Conservation (phyloP, 2,888 invertebrate genomes). For the Anthrax anthrax region DNA sequence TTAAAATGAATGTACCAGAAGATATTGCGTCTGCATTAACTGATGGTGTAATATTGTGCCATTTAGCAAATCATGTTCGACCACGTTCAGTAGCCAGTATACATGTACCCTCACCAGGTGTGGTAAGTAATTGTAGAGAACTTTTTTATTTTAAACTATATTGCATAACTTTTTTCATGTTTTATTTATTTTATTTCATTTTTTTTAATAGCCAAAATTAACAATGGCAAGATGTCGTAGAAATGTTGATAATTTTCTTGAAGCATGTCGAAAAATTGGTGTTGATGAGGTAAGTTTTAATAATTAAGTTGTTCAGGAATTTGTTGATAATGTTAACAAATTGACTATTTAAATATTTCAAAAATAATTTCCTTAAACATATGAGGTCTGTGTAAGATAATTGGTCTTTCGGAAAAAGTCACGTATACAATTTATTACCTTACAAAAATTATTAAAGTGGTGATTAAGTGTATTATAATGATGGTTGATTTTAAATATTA, state of each 20-base stretch:
- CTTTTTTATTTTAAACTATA: neutral
- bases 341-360: no score
- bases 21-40: conserved; percentile 71
- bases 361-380: no score
- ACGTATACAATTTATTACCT: no score
- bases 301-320: no score
- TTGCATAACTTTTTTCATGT: no score
- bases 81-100: conserved; percentile 86
- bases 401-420: no score
- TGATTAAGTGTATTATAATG: no score
- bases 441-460: no score
- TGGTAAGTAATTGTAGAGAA: conserved; percentile 43
- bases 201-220: conserved; percentile 75
- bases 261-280: conserved; percentile 86
- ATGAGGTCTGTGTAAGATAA: no score
- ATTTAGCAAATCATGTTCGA: conserved; percentile 83
- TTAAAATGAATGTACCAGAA: conserved; percentile 80
- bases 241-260: conserved; percentile 91
- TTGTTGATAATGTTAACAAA: no score
- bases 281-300: conserved; percentile 72
- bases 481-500: no score
- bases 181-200: conserved; percentile 7
- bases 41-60: conserved; percentile 89
- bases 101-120: conserved; percentile 85
- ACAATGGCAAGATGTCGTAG: conserved; percentile 89